Base-by-base conservation (phyloP, 30 jellyfish, hydroid and myxozoan species). In the Thelohanellus kitauei region DNA sequence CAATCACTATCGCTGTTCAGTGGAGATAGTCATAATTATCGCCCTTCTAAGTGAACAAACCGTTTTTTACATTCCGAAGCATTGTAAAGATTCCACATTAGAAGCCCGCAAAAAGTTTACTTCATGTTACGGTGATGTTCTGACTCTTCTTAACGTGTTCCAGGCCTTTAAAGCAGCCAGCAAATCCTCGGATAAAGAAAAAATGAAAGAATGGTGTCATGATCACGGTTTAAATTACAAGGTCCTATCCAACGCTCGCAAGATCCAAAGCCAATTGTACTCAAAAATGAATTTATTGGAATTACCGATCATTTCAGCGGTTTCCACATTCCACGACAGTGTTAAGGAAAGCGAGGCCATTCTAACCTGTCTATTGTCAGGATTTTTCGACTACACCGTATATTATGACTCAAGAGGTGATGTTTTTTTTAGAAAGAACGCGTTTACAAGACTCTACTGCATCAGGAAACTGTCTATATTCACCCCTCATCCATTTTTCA, bases 401-500 rank as follows among this genome's bases (percentile, higher is more conserved):
- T 38, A 60, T 1, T 58, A 86, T 12, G 57, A 54, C 22, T 47
- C 86, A 4, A 29, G 60, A 17, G 66, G 84, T 3, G 45, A 71
- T 3, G 91, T 85, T 15, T 30, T 69, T 31, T 69, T 69, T 44
- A 41, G 58, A 22, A 54, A 54, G 44, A 44, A 75, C 39, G 91
- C 86, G 12, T 66, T 1, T 69, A 60, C 51, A 52, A 30, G 31
- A 61, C 91, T 13, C 44, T 55, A 9, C 53, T 30, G 4, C 91
- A 61, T 32, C 54, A 61, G 25, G 67, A 60, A 45, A 54, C 57
- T 18, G 91, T 69, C 2, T 33, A 43, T 46, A 60, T 69, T 8
- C 91, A 69, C 21, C 91, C 91, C 10, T 60, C 91, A 4, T 69
- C 91, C 18, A 50, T 69, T 0, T 38, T 69, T 25, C 62, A 60